Percentiles rank a stretch among this genome's conserved stretches.
phyloP scores from a whole-genome alignment of 1,140 invertebrate genomes.

The Hyposmocoma kahamanoa region DNA sequence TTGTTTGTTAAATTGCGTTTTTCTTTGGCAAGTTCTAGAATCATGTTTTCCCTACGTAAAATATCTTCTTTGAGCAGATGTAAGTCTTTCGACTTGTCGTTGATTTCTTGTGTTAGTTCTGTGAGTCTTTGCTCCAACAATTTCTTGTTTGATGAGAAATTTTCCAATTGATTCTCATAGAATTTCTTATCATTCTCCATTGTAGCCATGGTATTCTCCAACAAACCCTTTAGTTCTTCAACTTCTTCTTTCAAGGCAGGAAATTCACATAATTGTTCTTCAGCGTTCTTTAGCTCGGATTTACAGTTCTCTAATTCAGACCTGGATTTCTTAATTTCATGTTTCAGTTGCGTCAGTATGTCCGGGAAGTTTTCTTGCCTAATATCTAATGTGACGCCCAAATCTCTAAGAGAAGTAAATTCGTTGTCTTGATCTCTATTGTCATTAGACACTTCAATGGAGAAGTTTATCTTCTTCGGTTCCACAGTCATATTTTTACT shows the following conservation, averaged over 20 bases:
- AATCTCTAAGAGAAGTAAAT: constrained; percentile 48
- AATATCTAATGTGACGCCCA: constrained; percentile 54
- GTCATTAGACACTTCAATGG: constrained; percentile 41
- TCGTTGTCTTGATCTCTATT: constrained; percentile 50
- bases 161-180: constrained; percentile 75
- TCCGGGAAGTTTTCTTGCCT: constrained; percentile 61
- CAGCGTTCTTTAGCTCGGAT: constrained; percentile 66
- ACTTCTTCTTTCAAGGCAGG: constrained; percentile 75
- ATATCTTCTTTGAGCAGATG: constrained; percentile 75
- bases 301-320: constrained; percentile 72
- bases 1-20: constrained; percentile 70
- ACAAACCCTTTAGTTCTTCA: constrained; percentile 68
- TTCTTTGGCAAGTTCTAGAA: constrained; percentile 75
- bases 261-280: constrained; percentile 73
- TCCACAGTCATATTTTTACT: constrained; percentile 56
- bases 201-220: constrained; percentile 73
- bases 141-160: constrained; percentile 70
- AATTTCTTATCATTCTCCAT: constrained; percentile 75
- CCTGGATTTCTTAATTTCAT: constrained; percentile 71
- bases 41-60: constrained; percentile 75
- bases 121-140: constrained; percentile 74
- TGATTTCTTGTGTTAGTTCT: constrained; percentile 73
- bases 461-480: constrained; percentile 69
- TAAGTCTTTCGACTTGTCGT: constrained; percentile 74
- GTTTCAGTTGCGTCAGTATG: constrained; percentile 72